Evolutionary conservation across 2,888 invertebrate species (phyloP).

Genomic region (Amiota minor): DNA sequence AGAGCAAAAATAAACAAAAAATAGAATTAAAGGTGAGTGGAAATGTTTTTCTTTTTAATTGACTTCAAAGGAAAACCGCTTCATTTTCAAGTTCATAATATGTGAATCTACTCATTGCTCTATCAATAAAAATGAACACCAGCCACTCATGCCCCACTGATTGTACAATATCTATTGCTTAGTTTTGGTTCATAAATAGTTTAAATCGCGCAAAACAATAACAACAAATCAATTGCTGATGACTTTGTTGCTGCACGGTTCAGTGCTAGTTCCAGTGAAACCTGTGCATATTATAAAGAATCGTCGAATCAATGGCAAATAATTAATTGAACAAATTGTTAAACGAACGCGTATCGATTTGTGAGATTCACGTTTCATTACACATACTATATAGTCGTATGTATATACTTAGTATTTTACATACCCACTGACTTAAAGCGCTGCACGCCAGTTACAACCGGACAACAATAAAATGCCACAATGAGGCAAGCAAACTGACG

Average conservation of each 20-base stretch:
- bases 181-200: slow-evolving; percentile 36
- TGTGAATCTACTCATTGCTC: neutral
- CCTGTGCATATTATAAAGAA: slow-evolving; percentile 45
- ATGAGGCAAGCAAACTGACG: slow-evolving; percentile 44
- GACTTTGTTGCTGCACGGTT: slow-evolving; percentile 28
- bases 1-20: slow-evolving; percentile 2
- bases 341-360: slow-evolving; percentile 40
- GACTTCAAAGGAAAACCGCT: no score
- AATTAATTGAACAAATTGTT: slow-evolving; percentile 65
- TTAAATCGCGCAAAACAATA: slow-evolving; percentile 57
- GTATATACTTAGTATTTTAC: no score
- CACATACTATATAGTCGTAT: no score
- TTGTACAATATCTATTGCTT: neutral
- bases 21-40: neutral
- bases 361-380: slow-evolving; percentile 32
- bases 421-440: slow-evolving; percentile 34
- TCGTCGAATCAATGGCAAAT: neutral
- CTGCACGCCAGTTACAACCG: slow-evolving; percentile 58
- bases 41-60: neutral
- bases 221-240: slow-evolving; percentile 26
- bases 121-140: neutral
- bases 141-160: neutral
- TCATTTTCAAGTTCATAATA: slow-evolving; percentile 24
- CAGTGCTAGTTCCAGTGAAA: slow-evolving; percentile 34
- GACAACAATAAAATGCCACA: slow-evolving; percentile 19